A percentile compares a stretch with the other conserved stretches of the same genome.
Evolutionary conservation across 2,888 invertebrate genomes (phyloP).

Genomic region (Ptychoptera contaminata): DNA sequence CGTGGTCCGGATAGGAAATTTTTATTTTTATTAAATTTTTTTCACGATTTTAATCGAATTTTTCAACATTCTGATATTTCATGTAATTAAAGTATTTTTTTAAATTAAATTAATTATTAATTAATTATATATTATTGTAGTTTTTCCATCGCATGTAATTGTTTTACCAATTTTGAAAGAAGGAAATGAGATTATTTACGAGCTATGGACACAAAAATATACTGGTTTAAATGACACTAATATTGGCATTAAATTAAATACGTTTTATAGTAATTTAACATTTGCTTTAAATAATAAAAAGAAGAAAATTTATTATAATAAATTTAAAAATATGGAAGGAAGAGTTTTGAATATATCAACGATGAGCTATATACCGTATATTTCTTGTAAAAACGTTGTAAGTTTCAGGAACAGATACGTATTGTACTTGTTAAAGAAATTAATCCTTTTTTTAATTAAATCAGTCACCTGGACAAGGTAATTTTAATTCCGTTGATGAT

Average conservation of each 20-base stretch:
- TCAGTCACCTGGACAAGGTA: constrained; percentile 20
- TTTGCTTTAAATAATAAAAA: constrained; percentile 18
- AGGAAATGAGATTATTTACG: constrained; percentile 19
- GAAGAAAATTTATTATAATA: constrained; percentile 20
- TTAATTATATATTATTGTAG: too few relatives aligned
- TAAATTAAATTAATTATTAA: too few relatives aligned
- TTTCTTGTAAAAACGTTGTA: constrained; percentile 28
- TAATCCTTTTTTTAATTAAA: neutral
- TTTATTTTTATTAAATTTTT: too few relatives aligned
- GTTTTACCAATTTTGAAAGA: too few relatives aligned
- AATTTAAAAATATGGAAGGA: constrained; percentile 23
- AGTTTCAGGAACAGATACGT: constrained; percentile 14
- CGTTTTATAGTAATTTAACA: constrained; percentile 19
- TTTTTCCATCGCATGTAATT: too few relatives aligned
- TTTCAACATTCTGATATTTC: too few relatives aligned
- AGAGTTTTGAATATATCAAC: constrained; percentile 23
- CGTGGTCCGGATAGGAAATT: too few relatives aligned
- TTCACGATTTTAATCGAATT: too few relatives aligned
- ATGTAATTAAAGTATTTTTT: too few relatives aligned
- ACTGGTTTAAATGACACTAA: constrained; percentile 23
- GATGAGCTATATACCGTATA: constrained; percentile 27
- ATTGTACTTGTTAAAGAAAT: too few relatives aligned
- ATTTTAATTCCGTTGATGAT: constrained; percentile 20
- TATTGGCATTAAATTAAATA: constrained; percentile 23
- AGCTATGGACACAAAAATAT: constrained; percentile 30